Evolutionary conservation across 2,888 invertebrate species (phyloP), one percentile per base, ranked within the genome.

Genomic region (Thalpophila matura): DNA sequence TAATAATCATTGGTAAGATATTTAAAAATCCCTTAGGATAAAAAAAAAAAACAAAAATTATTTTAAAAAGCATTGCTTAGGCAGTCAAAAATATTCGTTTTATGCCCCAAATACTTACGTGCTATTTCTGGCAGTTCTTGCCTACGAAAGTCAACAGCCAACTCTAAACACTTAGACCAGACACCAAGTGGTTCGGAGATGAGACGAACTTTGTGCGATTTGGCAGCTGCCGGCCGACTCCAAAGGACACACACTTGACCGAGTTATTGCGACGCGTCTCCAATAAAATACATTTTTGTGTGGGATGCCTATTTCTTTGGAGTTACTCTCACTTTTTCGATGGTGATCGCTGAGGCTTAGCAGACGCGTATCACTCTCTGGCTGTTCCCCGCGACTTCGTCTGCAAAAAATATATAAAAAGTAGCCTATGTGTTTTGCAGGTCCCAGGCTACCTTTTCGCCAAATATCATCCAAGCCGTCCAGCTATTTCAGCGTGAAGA

Each of bases 151-250:
- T n/a, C n/a, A n/a, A n/a, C n/a, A n/a, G n/a, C n/a, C n/a, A n/a
- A n/a, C 35, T 20, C 38, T 59, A 4, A 18, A 55, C 3, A 5
- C 40, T 74, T 71, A 18, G 6, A 51, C 74, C 46, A 38, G 5
- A 49, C 26, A 35, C 16, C 12, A 55, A 58, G 60, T 68, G 40
- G 58, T 71, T 62, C 47, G 46, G 53, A n/a, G 35, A 49, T 50
- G 61, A 50, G 63, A 42, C 51, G 56, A 79, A 79, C 76, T 79
- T 79, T 61, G 58, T 58, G 43, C 58, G 70, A 71, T 79, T 79
- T 77, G 79, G 67, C 79, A 77, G 77, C 68, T 63, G 70, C 64
- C 64, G 47, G 55, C 43, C 54, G 45, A 37, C 43, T 54, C 22
- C 43, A 51, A 42, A 64, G 74, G 65, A 70, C 65, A 58, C 37